Percentiles rank a stretch among this genome's conserved stretches.
Conservation (phyloP, 2,797 vertebrate species). For the Lutjanus argentimaculatus region DNA sequence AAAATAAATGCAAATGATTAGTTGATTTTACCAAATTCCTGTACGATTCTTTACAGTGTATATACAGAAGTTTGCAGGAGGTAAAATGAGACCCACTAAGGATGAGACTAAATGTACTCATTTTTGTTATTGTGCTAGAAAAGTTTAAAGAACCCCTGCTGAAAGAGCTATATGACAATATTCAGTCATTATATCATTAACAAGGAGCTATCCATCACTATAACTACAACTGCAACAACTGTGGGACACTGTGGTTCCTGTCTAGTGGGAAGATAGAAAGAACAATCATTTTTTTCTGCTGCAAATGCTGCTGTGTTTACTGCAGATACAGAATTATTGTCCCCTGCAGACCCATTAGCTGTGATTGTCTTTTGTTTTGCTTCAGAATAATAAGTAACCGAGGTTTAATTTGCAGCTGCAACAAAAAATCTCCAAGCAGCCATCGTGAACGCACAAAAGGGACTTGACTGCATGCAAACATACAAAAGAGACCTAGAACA, state of each 20-base stretch:
- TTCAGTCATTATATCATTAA: not conserved
- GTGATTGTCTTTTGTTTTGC: not conserved
- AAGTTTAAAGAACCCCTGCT: not conserved
- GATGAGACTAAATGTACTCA: not conserved
- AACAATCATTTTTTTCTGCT: not conserved
- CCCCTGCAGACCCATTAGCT: not conserved
- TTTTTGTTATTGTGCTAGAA: not conserved
- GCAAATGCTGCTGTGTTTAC: conserved; percentile 5
- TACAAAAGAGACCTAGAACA: not conserved
- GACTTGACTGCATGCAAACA: not conserved
- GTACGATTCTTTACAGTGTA: too few species aligned
- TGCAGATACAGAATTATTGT: not conserved
- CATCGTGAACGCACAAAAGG: too few species aligned
- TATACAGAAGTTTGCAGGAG: not conserved
- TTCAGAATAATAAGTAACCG: not conserved
- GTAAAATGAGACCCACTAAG: not conserved
- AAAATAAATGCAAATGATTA: too few species aligned
- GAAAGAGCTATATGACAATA: not conserved
- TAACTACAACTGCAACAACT: not conserved
- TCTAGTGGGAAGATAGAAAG: not conserved
- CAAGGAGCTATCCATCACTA: not conserved
- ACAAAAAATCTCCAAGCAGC: not conserved
- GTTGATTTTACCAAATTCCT: too few species aligned
- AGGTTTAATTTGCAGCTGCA: not conserved
- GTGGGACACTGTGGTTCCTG: not conserved